These are phyloP conservation scores for Dorcus hopei DNA, from an alignment of 2,888 invertebrate genomes.

Conservation along the genomic window DNA sequence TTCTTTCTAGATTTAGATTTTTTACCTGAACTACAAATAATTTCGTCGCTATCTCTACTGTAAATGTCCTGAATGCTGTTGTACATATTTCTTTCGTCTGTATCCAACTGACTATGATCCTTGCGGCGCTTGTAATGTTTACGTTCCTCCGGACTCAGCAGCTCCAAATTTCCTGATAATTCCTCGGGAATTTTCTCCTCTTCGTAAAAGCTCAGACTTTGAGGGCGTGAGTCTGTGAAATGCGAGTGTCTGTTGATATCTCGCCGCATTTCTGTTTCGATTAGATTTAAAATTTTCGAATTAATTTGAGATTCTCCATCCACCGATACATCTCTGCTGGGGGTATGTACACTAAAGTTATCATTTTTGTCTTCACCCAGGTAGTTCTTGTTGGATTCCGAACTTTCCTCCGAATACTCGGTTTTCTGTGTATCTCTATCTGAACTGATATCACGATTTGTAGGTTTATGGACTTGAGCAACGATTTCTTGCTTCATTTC, in stretches of 20 bases:
- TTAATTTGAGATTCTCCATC: slow-evolving; percentile 60
- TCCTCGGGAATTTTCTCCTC: slow-evolving; percentile 50
- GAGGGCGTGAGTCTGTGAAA: slow-evolving; percentile 49
- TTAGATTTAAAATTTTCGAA: slow-evolving; percentile 45
- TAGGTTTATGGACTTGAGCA: slow-evolving; percentile 45
- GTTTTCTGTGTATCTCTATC: slow-evolving; percentile 31
- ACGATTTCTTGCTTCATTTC: slow-evolving; percentile 47
- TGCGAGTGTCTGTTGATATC: slow-evolving; percentile 47
- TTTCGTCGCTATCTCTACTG: slow-evolving; percentile 41
- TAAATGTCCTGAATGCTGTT: slow-evolving; percentile 47
- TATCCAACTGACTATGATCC: slow-evolving; percentile 43
- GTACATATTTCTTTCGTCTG: slow-evolving; percentile 46
- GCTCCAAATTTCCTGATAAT: slow-evolving; percentile 47
- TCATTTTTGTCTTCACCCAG: slow-evolving; percentile 39
- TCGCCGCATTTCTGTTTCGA: slow-evolving; percentile 47
- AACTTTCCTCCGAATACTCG: slow-evolving; percentile 39
- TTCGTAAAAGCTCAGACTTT: slow-evolving; percentile 50
- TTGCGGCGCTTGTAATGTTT: slow-evolving; percentile 45
- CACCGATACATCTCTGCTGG: slow-evolving; percentile 52
- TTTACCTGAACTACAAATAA: slow-evolving; percentile 37
- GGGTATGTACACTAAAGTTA: slow-evolving; percentile 38
- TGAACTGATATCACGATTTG: slow-evolving; percentile 28
- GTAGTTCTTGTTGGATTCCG: slow-evolving; percentile 38
- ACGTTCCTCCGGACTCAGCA: slow-evolving; percentile 48
- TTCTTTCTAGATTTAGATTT: slow-evolving; percentile 47